A percentile compares a stretch with the other conserved stretches of the same genome.
These are phyloP conservation scores for Anomalospiza imberbis DNA, from an alignment of 2,797 vertebrate species.

Conservation along the genomic window DNA sequence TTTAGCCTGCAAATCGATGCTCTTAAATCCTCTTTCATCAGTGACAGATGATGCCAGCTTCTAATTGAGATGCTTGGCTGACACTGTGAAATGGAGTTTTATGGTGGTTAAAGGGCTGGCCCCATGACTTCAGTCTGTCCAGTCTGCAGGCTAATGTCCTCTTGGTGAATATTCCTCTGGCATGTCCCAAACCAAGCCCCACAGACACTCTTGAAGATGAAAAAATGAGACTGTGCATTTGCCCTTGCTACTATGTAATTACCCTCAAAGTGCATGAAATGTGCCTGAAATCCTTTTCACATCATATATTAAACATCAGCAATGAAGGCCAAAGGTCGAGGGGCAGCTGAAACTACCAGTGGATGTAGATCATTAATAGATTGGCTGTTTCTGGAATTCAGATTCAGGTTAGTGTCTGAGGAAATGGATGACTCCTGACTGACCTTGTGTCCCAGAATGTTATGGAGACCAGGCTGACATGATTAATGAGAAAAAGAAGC, in stretches of 20 bases:
- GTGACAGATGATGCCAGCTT: background rate
- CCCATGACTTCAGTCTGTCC: background rate
- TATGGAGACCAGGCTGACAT: background rate
- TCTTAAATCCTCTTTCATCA: background rate
- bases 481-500: background rate
- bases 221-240: background rate
- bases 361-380: background rate
- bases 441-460: background rate
- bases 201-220: background rate
- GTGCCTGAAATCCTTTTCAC: background rate
- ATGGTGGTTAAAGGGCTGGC: background rate
- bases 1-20: background rate
- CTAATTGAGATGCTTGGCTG: background rate
- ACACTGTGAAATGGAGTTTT: background rate
- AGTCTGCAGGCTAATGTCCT: background rate
- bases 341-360: background rate
- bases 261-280: background rate
- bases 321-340: background rate
- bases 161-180: background rate
- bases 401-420: background rate
- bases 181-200: background rate
- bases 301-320: background rate
- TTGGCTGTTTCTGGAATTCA: background rate
- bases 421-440: background rate
- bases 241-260: background rate